Percentiles rank a stretch among this genome's conserved stretches.
Evolutionary conservation across 2,113 vertebrate species (phyloP).

Genomic region (Triplophysa dalaica): DNA sequence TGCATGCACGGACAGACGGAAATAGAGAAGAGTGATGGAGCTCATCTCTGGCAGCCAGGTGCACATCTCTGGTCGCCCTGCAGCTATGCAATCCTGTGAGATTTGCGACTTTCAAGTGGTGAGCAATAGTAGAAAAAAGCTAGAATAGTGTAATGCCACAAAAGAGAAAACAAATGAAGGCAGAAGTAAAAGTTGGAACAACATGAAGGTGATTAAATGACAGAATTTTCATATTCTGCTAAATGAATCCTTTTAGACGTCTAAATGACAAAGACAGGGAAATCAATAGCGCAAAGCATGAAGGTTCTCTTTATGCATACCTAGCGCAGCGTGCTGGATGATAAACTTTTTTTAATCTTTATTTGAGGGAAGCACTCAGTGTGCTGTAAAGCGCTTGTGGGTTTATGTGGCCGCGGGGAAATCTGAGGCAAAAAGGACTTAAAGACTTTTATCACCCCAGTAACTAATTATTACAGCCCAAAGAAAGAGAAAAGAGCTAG

Average conservation of each 20-base stretch:
- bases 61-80: slow-evolving; percentile 39
- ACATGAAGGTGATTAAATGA: too few species aligned
- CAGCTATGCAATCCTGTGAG: slow-evolving; percentile 44
- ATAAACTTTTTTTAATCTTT: slow-evolving; percentile 11
- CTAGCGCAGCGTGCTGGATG: not conserved
- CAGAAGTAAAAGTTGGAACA: not conserved
- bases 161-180: not conserved
- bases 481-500: slow-evolving; percentile 1
- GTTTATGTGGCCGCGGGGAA: slow-evolving; percentile 14
- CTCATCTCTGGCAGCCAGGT: slow-evolving; percentile 44
- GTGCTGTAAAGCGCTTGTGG: not conserved
- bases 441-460: slow-evolving; percentile 23
- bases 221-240: too few species aligned
- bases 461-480: slow-evolving; percentile 24
- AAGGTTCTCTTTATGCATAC: not conserved
- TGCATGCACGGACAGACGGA: slow-evolving; percentile 7
- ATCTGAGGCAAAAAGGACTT: slow-evolving; percentile 11
- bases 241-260: not conserved
- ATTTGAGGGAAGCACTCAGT: slow-evolving; percentile 1
- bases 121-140: not conserved
- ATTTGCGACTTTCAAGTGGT: slow-evolving; percentile 43
- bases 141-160: too few species aligned
- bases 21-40: slow-evolving; percentile 31
- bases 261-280: not conserved
- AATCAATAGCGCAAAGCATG: slow-evolving; percentile 1